These are phyloP conservation scores for Triops longicaudatus DNA, from an alignment of 1,140 invertebrate species.

Conservation along the genomic window DNA sequence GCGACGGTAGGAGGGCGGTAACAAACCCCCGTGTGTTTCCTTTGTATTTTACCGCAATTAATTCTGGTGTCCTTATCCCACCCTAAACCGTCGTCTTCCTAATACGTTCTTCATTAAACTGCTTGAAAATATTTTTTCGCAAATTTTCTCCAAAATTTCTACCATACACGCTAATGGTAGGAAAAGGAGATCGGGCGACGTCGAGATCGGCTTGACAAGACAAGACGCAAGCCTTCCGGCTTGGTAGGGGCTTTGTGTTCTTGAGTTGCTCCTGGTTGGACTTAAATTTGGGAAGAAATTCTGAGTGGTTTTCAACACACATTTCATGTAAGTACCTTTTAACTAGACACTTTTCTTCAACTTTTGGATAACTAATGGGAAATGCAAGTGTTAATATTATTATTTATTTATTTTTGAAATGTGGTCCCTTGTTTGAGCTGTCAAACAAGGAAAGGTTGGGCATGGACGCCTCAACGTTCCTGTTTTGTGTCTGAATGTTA, in stretches of 20 bases:
- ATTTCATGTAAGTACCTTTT: background rate
- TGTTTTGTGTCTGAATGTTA: background rate
- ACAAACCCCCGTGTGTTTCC: background rate
- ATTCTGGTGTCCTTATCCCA: background rate
- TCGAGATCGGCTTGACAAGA: constrained; percentile 1
- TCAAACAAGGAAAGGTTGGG: background rate
- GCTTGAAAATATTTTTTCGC: background rate
- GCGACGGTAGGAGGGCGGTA: constrained; percentile 13
- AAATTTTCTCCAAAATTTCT: background rate
- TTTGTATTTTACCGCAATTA: background rate
- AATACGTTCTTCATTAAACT: background rate
- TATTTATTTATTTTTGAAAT: background rate
- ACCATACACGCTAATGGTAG: background rate
- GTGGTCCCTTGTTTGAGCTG: background rate
- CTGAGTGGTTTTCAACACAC: background rate
- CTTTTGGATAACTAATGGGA: too few relatives aligned
- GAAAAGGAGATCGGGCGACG: constrained; percentile 4
- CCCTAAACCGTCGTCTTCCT: background rate
- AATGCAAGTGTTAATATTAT: background rate
- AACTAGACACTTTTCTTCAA: too few relatives aligned
- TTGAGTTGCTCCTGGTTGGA: background rate
- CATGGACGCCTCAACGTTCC: background rate
- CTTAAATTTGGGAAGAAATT: background rate
- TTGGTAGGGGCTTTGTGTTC: constrained; percentile 11
- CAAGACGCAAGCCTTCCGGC: constrained; percentile 9